Percentiles rank a stretch among this genome's conserved stretches.
Evolutionary conservation across 2,113 vertebrate species (phyloP).

Genomic region (Paracyprichromis sp.): DNA sequence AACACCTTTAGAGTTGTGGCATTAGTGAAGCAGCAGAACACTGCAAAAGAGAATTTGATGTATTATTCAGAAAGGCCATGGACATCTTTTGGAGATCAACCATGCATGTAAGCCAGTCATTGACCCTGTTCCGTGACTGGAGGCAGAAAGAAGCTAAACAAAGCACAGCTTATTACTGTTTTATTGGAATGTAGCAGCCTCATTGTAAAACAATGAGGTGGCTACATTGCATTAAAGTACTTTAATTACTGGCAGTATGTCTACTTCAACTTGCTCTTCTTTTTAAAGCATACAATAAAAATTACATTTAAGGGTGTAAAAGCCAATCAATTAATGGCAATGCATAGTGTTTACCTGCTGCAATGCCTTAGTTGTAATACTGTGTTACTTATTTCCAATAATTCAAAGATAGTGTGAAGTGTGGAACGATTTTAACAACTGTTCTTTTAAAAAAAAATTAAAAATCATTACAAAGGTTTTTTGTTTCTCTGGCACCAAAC

Average conservation of each 20-base stretch:
- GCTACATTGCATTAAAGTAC: neutral
- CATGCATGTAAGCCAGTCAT: neutral
- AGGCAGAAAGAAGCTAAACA: neutral
- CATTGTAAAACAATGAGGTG: neutral
- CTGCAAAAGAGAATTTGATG: neutral
- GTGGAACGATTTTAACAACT: neutral
- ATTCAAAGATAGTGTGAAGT: neutral
- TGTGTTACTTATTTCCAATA: neutral
- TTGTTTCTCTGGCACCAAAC: neutral
- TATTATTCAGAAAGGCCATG: constrained; percentile 33
- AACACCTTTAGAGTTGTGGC: neutral
- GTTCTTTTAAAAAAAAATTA: neutral
- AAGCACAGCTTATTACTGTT: neutral
- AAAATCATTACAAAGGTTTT: neutral
- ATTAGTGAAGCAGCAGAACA: neutral
- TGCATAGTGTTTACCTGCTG: neutral
- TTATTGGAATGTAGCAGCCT: neutral
- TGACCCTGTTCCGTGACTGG: neutral
- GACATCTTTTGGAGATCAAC: neutral
- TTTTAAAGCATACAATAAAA: neutral
- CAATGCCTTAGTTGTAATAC: neutral
- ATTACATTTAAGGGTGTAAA: neutral
- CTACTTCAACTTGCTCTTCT: neutral
- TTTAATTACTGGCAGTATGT: neutral
- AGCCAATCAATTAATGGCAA: neutral